A percentile compares a stretch with the other conserved stretches of the same genome.
These are phyloP conservation scores for Tetramorium parvispinum DNA, from an alignment of 1,140 invertebrate species.

Conservation along the genomic window DNA sequence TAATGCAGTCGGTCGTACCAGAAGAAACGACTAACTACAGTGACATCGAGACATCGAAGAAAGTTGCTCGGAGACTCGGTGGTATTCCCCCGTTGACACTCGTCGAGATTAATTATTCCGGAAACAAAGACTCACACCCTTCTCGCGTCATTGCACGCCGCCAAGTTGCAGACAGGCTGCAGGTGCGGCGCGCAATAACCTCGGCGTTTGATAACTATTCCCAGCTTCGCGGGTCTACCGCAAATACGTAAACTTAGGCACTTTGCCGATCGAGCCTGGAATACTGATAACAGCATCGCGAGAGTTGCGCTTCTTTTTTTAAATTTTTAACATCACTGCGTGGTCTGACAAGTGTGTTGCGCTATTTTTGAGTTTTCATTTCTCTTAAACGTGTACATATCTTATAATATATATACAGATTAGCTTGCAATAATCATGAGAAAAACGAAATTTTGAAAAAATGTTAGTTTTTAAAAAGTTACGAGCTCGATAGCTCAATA, in stretches of 20 bases:
- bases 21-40: slow-evolving; percentile 74
- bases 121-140: slow-evolving; percentile 72
- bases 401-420: not conserved
- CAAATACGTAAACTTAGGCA: slow-evolving; percentile 61
- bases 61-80: slow-evolving; percentile 60
- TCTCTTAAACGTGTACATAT: too few species aligned
- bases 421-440: not conserved
- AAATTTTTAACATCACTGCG: not conserved
- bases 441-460: not conserved
- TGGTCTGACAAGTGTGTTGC: not conserved
- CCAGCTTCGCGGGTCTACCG: slow-evolving; percentile 43
- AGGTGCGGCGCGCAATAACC: slow-evolving; percentile 74
- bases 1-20: slow-evolving; percentile 48
- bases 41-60: slow-evolving; percentile 60
- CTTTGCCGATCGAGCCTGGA: slow-evolving; percentile 44
- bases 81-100: slow-evolving; percentile 67
- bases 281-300: slow-evolving; percentile 34
- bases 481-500: too few species aligned
- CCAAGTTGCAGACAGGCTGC: slow-evolving; percentile 74
- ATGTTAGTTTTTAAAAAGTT: too few species aligned
- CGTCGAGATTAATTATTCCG: slow-evolving; percentile 83
- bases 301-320: not conserved
- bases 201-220: slow-evolving; percentile 80
- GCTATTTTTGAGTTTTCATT: not conserved
- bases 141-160: slow-evolving; percentile 39